Percentiles rank a stretch among this genome's conserved stretches.
Conservation (phyloP, 2,113 vertebrate genomes). For the Cinclus mexicanus region DNA sequence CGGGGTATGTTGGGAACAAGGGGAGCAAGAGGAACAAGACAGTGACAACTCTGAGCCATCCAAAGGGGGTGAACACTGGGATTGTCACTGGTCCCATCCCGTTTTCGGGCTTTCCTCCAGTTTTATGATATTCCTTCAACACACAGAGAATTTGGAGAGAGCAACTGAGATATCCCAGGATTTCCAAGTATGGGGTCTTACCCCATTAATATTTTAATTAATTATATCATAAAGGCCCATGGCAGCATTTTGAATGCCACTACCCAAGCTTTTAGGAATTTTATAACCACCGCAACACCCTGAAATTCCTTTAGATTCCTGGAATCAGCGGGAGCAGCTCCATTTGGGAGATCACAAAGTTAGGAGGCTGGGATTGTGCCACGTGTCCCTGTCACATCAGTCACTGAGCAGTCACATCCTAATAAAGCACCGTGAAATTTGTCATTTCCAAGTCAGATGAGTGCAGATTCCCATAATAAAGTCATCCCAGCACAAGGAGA, state of each 20-base stretch:
- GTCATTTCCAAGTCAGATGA: constrained; percentile 31
- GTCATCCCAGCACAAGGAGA: not conserved
- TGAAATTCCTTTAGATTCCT: not conserved
- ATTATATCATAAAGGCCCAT: not conserved
- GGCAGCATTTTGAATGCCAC: not conserved
- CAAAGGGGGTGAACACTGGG: not conserved
- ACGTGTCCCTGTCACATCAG: not conserved
- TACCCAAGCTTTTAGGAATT: not conserved
- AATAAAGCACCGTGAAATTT: constrained; percentile 15
- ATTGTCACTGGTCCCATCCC: not conserved
- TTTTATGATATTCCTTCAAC: not conserved
- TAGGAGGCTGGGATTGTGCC: not conserved
- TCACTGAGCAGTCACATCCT: not conserved
- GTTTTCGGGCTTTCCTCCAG: not conserved
- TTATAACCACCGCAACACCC: not conserved
- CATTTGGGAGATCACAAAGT: not conserved
- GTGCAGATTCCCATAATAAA: constrained; percentile 2
- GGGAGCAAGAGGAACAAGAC: not conserved
- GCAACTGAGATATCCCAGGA: not conserved
- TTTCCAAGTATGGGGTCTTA: not conserved
- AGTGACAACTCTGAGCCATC: not conserved
- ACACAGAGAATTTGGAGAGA: not conserved
- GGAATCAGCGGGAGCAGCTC: not conserved
- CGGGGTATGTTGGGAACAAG: not conserved
- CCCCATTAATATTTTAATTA: not conserved